Evolutionary conservation across 2,888 invertebrate genomes (phyloP), one percentile per base, ranked within the genome.

Genomic region (Odiellus spinosus): DNA sequence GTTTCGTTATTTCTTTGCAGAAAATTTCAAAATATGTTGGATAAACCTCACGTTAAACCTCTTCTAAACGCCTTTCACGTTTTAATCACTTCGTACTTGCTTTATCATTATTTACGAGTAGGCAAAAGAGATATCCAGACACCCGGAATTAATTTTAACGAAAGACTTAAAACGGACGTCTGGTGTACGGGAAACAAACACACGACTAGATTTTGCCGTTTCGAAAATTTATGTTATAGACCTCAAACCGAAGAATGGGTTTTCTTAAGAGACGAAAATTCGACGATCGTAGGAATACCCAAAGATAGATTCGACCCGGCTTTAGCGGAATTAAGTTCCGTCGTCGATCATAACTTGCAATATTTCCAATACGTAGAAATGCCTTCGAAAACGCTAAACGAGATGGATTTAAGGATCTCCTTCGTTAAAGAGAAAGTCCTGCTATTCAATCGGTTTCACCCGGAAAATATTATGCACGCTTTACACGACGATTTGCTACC

Each of bases 401-500:
- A 52, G n/a, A 59, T 62, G 45, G 52, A 51, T 12, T 47, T 60
- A 6, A 48, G 45, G 1, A 8, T 26, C 5, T 8, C 4, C 26
- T 56, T 57, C 46, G 26, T 60, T 8, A 41, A 52, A 5, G 54
- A 56, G 10, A 53, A 51, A 15, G 59, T 58, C 32, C 55, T 69
- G 32, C 49, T 67, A 3, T 54, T 69, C 17, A 60, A 59, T 41
- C 59, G 70, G 10, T 72, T 71, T 54, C 68, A 71, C 53, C 65
- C 69, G 2, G 70, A 70, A 53, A 72, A 72, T 57, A 56, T 71
- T n/a, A 71, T 72, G 71, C 72, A 72, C 60, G 65, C 67, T 8
- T 57, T 72, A 36, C 71, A 72, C 58, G 72, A 72, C 59, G 72
- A 72, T 55, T 56, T 72, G 2, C 51, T 72, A 14, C 71, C 72